These are phyloP conservation scores for Pan troglodytes DNA, from an alignment of 2,113 vertebrate species.

Conservation along the genomic window DNA sequence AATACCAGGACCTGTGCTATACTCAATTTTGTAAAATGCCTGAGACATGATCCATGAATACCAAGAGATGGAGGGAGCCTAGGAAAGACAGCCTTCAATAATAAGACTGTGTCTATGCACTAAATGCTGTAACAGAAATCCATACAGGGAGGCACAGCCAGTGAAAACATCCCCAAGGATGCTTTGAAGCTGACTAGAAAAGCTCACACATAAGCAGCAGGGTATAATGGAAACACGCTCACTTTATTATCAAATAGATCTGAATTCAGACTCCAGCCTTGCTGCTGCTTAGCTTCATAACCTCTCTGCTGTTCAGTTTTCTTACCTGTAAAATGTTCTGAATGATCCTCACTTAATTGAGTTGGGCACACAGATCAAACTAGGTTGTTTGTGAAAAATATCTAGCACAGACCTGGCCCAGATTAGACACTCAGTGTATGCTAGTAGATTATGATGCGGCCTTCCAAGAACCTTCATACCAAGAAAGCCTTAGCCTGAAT, in stretches of 20 bases:
- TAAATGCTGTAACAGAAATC: background rate
- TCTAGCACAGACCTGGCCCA: background rate
- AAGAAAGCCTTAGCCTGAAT: background rate
- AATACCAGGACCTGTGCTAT: background rate
- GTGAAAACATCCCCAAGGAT: background rate
- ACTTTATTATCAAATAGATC: background rate
- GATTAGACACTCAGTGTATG: background rate
- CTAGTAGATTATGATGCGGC: too few relatives aligned
- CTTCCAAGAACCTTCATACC: background rate
- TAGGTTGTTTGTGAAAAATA: background rate
- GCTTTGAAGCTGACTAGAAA: background rate
- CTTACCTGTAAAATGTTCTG: background rate
- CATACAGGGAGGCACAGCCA: background rate
- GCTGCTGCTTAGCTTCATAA: background rate
- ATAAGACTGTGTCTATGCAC: background rate
- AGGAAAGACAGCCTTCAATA: background rate
- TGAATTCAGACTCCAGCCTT: background rate
- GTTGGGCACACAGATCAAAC: background rate
- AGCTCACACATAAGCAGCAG: background rate
- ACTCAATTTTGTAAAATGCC: background rate
- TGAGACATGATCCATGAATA: background rate
- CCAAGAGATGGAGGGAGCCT: background rate
- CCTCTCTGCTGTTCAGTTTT: background rate
- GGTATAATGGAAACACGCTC: background rate
- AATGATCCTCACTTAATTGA: background rate